Percentiles rank a stretch among this genome's conserved stretches.
phyloP scores from a whole-genome alignment of 2,113 vertebrate species.

The Desmodus rotundus region DNA sequence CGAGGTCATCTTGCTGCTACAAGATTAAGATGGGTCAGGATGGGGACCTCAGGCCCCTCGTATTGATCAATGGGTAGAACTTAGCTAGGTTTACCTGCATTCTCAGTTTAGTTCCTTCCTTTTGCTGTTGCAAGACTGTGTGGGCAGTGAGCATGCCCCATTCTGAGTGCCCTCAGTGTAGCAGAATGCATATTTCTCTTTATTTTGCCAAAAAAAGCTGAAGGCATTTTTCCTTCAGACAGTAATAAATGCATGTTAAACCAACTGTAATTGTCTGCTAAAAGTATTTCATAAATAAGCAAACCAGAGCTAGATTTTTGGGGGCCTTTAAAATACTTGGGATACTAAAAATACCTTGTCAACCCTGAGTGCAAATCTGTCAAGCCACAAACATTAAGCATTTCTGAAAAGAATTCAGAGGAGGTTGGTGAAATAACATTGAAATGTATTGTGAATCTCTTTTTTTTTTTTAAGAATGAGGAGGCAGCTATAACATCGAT shows the following conservation, averaged over 20 bases:
- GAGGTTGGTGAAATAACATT: conserved; percentile 70
- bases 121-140: background rate
- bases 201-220: conserved; percentile 32
- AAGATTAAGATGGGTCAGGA: background rate
- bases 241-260: conserved; percentile 66
- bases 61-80: background rate
- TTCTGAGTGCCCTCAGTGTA: background rate
- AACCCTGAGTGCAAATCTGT: conserved; percentile 75
- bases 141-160: conserved; percentile 22
- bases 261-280: conserved; percentile 64
- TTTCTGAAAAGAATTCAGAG: conserved; percentile 40
- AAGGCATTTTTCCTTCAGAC: conserved; percentile 58
- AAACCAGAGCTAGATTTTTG: conserved; percentile 55
- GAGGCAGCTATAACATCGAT: conserved; percentile 60
- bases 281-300: conserved; percentile 68
- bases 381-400: conserved; percentile 70
- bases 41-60: background rate
- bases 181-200: conserved; percentile 33
- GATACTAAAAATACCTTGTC: conserved; percentile 74
- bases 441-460: conserved; percentile 63
- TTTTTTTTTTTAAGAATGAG: conserved; percentile 72
- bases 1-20: background rate
- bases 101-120: background rate
- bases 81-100: background rate
- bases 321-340: conserved; percentile 65